Base-by-base conservation (phyloP, 2,888 invertebrate species). In the Phytoseiulus persimilis region DNA sequence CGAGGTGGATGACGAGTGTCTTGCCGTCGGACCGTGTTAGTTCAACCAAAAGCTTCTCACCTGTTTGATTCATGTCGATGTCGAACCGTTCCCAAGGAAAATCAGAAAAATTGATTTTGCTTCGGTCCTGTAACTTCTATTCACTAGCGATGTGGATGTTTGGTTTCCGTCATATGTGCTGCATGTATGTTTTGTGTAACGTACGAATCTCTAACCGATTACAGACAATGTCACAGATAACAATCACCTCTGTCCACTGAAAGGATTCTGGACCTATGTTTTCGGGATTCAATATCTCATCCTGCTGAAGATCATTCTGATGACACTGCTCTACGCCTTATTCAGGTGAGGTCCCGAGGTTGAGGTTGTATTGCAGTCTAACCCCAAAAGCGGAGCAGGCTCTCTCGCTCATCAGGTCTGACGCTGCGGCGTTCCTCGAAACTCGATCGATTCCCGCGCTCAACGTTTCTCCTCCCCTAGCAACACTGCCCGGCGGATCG, bases 311-410 rank as follows among this genome's bases (percentile, higher is more conserved):
- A 91, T 93, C n/a, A 92, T 93, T 90, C 91, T 92, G 18, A 91
- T 92, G 91, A 93, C 93, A 1, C 91, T 93, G 90, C 91, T 93
- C 14, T 92, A 92, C 90, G 93, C 93, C 0, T 91, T 93, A 83
- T 93, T 93, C 91, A 92, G 92, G 89, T 91, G 90, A 45, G 90
- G 65, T 83, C 89, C 89, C 31, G 11, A 33, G 83, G 1, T 18
- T 89, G 5, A 31, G 18, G 9, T 5, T n/a, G 9, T 23, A 89
- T 45, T 31, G 33, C n/a, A 83, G 83, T 23, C 14, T 39, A 1
- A 83, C 1, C 45, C 18, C 18, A 23, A 65, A 28, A 9, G 39
- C 39, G 39, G 9, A 39, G 9, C 32, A 11, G 39, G 45, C 39
- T 89, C 9, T 83, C 39, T 33, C 89, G 32, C 32, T 83, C 5